These are phyloP conservation scores for Poecilia latipinna DNA, from an alignment of 2,113 vertebrate genomes.

Conservation along the genomic window DNA sequence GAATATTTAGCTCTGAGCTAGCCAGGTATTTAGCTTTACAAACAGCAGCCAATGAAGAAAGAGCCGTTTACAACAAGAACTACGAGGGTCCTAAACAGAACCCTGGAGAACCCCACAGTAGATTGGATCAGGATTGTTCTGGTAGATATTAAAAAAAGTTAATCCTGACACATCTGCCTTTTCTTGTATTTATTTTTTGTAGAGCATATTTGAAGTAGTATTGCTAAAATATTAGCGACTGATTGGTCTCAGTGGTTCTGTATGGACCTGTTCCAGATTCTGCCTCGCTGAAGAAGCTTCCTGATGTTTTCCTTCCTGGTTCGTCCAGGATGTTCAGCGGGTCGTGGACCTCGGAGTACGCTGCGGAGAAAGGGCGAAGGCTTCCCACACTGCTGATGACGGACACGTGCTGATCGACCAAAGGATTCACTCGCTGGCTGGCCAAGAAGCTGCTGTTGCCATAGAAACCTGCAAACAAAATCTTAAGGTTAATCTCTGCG, in stretches of 20 bases:
- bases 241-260: not conserved
- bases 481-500: not conserved
- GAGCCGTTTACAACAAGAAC: too few species aligned
- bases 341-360: slow-evolving; percentile 90
- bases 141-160: too few species aligned
- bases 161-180: too few species aligned
- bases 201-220: too few species aligned
- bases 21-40: too few species aligned
- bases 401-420: slow-evolving; percentile 95
- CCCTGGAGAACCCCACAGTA: too few species aligned
- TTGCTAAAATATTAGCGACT: too few species aligned
- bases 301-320: slow-evolving; percentile 81
- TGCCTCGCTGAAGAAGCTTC: slow-evolving; percentile 83
- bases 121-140: too few species aligned
- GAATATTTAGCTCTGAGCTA: too few species aligned
- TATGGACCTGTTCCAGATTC: slow-evolving; percentile 73
- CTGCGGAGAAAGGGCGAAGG: slow-evolving; percentile 82
- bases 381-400: slow-evolving; percentile 95
- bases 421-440: slow-evolving; percentile 85
- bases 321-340: slow-evolving; percentile 95
- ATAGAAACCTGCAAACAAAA: slow-evolving; percentile 84
- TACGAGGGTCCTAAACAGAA: too few species aligned
- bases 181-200: too few species aligned
- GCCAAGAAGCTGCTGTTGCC: slow-evolving; percentile 86
- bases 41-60: too few species aligned